phyloP scores from a whole-genome alignment of 64 coral and sea anemone genomes.

The Anthopleura sola region DNA sequence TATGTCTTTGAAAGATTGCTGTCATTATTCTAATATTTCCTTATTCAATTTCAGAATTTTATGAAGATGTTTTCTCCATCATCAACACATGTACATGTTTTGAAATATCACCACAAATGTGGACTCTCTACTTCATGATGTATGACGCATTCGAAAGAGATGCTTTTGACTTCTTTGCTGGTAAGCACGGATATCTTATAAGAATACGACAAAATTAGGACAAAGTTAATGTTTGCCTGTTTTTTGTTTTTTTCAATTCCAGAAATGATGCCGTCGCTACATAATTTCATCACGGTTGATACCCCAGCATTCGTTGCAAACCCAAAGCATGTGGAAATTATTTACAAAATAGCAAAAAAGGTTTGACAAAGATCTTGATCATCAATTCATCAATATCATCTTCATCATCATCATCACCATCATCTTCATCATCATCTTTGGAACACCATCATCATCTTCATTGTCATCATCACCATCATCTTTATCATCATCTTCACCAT shows the following conservation, averaged over 20 bases:
- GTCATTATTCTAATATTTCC: neutral
- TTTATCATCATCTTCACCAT: too few relatives aligned
- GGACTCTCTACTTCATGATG: conserved; percentile 75
- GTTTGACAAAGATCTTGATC: conserved; percentile 22
- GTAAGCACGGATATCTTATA: conserved; percentile 6
- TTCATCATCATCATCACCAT: too few relatives aligned
- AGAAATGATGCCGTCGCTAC: conserved; percentile 96
- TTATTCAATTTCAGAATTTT: neutral
- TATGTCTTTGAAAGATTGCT: too few relatives aligned
- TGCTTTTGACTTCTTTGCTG: conserved; percentile 91
- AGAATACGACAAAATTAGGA: too few relatives aligned
- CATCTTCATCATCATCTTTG: too few relatives aligned
- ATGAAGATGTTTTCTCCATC: conserved; percentile 71
- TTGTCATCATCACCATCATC: too few relatives aligned
- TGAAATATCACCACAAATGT: conserved; percentile 83
- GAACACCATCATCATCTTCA: too few relatives aligned
- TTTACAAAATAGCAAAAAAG: conserved; percentile 91
- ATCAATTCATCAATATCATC: neutral
- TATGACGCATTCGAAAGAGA: conserved; percentile 85
- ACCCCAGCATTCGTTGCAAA: conserved; percentile 83
- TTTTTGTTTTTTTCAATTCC: neutral
- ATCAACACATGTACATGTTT: conserved; percentile 89
- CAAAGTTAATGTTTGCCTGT: too few relatives aligned
- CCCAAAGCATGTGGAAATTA: conserved; percentile 72
- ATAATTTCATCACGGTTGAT: conserved; percentile 88